These are phyloP conservation scores for Zygaena filipendulae DNA, from an alignment of 2,888 invertebrate species.

Conservation along the genomic window DNA sequence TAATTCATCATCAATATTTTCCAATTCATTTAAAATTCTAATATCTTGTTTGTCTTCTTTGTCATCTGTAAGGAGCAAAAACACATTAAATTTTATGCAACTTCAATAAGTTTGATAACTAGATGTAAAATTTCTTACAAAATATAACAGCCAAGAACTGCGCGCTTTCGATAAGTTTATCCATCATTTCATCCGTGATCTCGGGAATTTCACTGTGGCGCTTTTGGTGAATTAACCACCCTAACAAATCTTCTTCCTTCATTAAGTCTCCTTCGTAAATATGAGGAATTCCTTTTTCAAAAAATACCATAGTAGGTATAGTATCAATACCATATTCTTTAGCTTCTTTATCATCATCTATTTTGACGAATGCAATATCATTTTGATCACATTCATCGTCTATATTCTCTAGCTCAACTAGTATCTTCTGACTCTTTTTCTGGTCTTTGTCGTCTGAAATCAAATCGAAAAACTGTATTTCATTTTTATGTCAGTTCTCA, in stretches of 20 bases:
- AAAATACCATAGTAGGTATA: slow-evolving; percentile 84
- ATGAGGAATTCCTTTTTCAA: slow-evolving; percentile 78
- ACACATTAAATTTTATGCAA: neutral
- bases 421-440: slow-evolving; percentile 87
- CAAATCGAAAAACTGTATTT: slow-evolving; percentile 55
- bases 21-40: slow-evolving; percentile 86
- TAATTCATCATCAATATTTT: slow-evolving; percentile 92
- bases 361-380: slow-evolving; percentile 92
- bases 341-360: slow-evolving; percentile 88
- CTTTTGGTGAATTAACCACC: slow-evolving; percentile 92
- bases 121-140: slow-evolving; percentile 70
- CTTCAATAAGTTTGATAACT: neutral
- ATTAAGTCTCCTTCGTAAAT: slow-evolving; percentile 86
- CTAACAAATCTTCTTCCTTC: slow-evolving; percentile 90
- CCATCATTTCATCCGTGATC: slow-evolving; percentile 94
- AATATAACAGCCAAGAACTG: slow-evolving; percentile 90
- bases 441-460: slow-evolving; percentile 88
- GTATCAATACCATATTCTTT: slow-evolving; percentile 89
- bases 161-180: slow-evolving; percentile 83
- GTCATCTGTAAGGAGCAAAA: slow-evolving; percentile 72
- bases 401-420: slow-evolving; percentile 88
- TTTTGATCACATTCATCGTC: slow-evolving; percentile 95
- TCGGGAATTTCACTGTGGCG: slow-evolving; percentile 92
- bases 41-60: slow-evolving; percentile 92
- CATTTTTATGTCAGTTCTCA: slow-evolving; percentile 64